phyloP scores from a whole-genome alignment of 2,888 invertebrate species.

The Pachydiplax longipennis region DNA sequence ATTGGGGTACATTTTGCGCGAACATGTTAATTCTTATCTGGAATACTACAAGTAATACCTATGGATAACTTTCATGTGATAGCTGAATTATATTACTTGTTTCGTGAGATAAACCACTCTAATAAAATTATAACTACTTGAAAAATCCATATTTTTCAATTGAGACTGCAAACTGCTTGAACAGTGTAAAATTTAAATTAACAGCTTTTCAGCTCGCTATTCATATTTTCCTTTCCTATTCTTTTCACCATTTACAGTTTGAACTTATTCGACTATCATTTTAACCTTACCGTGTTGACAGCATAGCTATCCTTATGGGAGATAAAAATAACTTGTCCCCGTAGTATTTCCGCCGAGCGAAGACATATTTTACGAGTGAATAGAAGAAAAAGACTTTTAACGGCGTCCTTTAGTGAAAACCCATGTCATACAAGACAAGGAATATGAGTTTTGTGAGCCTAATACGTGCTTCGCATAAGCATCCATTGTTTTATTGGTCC shows the following conservation, averaged over 20 bases:
- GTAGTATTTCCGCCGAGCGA: background rate
- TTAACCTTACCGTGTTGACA: background rate
- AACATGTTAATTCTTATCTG: no score
- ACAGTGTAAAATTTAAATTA: no score
- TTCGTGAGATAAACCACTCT: no score
- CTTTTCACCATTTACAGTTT: background rate
- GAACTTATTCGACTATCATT: background rate
- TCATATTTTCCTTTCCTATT: no score
- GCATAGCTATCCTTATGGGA: background rate
- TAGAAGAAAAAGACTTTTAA: background rate
- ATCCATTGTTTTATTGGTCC: constrained; percentile 23
- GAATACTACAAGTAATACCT: no score
- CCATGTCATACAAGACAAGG: constrained; percentile 34
- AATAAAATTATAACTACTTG: no score
- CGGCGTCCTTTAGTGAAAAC: constrained; percentile 24
- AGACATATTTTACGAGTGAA: background rate
- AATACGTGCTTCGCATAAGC: constrained; percentile 20
- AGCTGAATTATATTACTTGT: no score
- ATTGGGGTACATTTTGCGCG: no score
- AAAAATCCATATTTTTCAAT: no score
- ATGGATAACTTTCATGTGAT: no score
- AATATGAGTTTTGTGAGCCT: constrained; percentile 38
- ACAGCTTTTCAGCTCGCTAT: no score
- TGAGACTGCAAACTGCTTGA: no score
- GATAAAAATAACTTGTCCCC: background rate